Evolutionary conservation across 2,113 vertebrate species (phyloP).

Genomic region (Limanda limanda): DNA sequence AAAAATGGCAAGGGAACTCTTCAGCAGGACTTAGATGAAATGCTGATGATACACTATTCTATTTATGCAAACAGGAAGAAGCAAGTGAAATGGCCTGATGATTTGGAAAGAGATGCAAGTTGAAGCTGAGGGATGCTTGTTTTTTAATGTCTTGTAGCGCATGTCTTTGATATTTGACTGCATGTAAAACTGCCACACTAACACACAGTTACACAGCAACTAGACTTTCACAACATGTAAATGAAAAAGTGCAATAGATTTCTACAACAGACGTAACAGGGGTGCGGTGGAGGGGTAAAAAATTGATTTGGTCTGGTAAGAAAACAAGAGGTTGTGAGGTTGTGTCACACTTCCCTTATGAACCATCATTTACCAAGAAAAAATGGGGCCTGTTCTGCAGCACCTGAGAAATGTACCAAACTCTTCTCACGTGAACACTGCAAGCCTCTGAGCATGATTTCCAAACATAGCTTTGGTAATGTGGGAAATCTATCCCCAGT

Average conservation of each 20-base stretch:
- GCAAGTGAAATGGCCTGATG: slow-evolving; percentile 22
- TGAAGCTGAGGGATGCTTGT: slow-evolving; percentile 8
- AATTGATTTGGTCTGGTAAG: too few relatives aligned
- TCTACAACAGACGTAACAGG: background rate
- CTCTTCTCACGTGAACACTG: slow-evolving; percentile 5
- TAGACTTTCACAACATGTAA: background rate
- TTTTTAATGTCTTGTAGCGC: background rate
- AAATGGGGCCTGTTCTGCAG: background rate
- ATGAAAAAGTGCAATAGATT: background rate
- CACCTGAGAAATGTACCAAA: background rate
- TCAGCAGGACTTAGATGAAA: slow-evolving; percentile 20
- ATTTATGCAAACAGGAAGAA: slow-evolving; percentile 55
- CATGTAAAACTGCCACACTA: background rate
- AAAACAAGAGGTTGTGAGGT: too few relatives aligned
- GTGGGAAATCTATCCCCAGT: background rate
- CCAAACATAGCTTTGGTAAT: slow-evolving; percentile 12
- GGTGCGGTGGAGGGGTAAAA: background rate
- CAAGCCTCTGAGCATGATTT: slow-evolving; percentile 5
- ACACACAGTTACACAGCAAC: background rate
- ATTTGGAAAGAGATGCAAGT: slow-evolving; percentile 29
- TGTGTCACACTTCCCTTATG: background rate
- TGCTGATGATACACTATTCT: slow-evolving; percentile 32
- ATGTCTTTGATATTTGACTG: slow-evolving; percentile 1
- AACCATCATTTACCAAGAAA: slow-evolving; percentile 5
- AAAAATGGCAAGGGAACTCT: slow-evolving; percentile 9